Evolutionary conservation across 1,140 invertebrate genomes (phyloP), one percentile per base, ranked within the genome.

Genomic region (Neodiprion pinetum): DNA sequence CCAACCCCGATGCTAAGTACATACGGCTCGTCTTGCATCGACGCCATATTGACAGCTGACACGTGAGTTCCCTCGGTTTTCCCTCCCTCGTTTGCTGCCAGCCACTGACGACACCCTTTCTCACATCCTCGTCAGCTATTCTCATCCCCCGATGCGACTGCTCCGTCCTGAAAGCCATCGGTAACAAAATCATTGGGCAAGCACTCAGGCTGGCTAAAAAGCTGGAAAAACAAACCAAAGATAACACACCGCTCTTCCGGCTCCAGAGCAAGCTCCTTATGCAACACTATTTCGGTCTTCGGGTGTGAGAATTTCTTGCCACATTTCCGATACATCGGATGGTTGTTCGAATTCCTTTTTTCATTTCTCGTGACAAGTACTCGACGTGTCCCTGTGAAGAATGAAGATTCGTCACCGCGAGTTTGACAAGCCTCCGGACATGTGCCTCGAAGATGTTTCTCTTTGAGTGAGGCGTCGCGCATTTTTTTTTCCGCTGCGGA

Each of bases 31-130:
- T 70, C 72, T 53, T 14, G 76, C 75, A 68, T 72, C 65, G 67
- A n/a, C 76, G 72, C 61, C 73, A 80, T 80, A 80, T 76, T 80
- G 76, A 78, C 76, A 78, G 73, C 70, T 74, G 74, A 71, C 79
- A 78, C 78, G 78, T 76, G 78, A 76, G 79, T 72, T 74, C 65
- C 70, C 74, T 66, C 47, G 48, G 71, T 71, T 72, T 53, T 67
- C 53, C 73, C 21, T 61, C 73, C 53, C 9, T 48, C 12, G 70
- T 5, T 40, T 40, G 28, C 28, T 40, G 28, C 28, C 28, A 40
- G 28, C 28, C 28, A 40, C 28, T 40, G 28, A 40, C 28, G 28
- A 40, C 5, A 40, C 5, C 28, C 28, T 40, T 40, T 40, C 28
- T 40, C 28, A 40, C 28, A 40, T 40, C 28, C 28, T 40, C 28